Conservation (phyloP, 2,797 vertebrate genomes). For the Pristis pectinata region DNA sequence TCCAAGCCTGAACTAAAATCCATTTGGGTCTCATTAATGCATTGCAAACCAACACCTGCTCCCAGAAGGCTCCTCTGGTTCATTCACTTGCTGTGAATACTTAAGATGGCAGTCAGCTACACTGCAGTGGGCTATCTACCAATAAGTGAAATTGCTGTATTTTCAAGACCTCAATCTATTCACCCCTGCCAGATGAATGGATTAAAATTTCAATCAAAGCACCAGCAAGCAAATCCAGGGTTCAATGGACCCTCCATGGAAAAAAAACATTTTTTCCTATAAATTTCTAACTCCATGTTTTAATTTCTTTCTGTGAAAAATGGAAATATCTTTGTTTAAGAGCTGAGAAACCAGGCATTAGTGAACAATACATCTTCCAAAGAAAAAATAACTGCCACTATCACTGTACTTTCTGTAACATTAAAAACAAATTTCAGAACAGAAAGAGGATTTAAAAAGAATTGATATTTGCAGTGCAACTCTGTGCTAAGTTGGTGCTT, state of each 20-base stretch:
- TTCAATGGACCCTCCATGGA: neutral
- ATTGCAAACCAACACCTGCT: neutral
- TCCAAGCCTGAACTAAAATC: neutral
- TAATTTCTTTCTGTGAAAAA: neutral
- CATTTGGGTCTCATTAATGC: neutral
- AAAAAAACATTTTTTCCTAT: neutral
- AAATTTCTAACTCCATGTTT: neutral
- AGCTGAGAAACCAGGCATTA: neutral
- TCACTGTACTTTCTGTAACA: neutral
- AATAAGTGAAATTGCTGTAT: neutral
- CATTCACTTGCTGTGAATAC: neutral
- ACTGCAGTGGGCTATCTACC: neutral
- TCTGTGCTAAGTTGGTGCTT: neutral
- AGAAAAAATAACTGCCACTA: neutral
- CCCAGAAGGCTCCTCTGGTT: too few species aligned
- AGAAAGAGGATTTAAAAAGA: neutral
- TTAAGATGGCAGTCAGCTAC: neutral
- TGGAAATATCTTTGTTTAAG: neutral
- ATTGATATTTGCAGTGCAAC: neutral
- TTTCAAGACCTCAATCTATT: neutral
- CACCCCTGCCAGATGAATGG: neutral
- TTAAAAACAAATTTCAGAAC: neutral
- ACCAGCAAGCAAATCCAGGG: neutral
- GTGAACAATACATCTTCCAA: neutral
- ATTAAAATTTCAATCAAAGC: neutral